Evolutionary conservation across 2,888 invertebrate species (phyloP).

Genomic region (Willowsia nigromaculata): DNA sequence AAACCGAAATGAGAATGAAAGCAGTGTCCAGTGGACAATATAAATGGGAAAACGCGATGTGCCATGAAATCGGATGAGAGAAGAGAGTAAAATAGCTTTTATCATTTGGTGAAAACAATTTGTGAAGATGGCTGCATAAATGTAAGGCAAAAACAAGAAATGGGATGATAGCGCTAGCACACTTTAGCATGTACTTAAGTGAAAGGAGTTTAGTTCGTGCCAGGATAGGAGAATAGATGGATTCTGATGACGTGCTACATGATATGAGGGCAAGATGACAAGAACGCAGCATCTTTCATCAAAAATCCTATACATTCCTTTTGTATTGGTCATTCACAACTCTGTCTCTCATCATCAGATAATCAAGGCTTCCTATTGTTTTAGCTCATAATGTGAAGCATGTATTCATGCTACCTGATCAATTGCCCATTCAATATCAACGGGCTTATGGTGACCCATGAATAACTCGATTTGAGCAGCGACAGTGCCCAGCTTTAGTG

Average conservation of each 20-base stretch:
- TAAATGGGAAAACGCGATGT: constrained; percentile 51
- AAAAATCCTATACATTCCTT: too few species aligned
- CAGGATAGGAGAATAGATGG: neutral
- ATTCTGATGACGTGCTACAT: neutral
- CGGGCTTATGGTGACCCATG: constrained; percentile 84
- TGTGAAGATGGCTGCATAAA: neutral
- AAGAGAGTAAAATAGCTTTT: constrained; percentile 47
- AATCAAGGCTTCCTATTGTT: neutral
- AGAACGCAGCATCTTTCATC: neutral
- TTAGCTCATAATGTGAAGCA: neutral
- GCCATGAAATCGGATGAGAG: constrained; percentile 58
- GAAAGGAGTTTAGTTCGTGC: neutral
- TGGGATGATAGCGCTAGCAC: neutral
- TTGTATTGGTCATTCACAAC: neutral
- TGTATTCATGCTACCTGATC: constrained; percentile 81
- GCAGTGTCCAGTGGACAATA: neutral
- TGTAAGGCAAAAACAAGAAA: neutral
- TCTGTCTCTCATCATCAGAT: neutral
- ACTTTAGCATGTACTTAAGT: neutral
- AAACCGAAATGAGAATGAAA: constrained; percentile 36
- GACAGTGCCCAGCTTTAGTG: constrained; percentile 83
- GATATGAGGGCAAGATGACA: neutral
- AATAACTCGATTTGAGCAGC: constrained; percentile 85
- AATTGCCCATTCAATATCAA: constrained; percentile 92
- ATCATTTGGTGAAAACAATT: constrained; percentile 39